These are phyloP conservation scores for Chunga burmeisteri DNA, from an alignment of 2,113 vertebrate genomes.

Conservation along the genomic window DNA sequence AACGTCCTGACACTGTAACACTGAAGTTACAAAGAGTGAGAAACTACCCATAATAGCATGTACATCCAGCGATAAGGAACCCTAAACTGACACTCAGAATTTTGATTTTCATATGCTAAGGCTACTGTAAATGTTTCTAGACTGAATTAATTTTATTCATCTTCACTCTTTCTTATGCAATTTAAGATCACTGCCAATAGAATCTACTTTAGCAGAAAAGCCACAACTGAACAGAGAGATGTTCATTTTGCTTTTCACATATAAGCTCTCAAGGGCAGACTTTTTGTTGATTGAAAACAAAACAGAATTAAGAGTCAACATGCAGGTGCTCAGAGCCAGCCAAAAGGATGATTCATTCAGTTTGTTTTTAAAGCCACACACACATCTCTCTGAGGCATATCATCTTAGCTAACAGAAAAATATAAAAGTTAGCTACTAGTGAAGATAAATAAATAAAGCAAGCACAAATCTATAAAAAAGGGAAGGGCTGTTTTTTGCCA, in stretches of 20 bases:
- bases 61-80: background rate
- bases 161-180: background rate
- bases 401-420: background rate
- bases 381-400: background rate
- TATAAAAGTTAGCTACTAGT: background rate
- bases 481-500: background rate
- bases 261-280: background rate
- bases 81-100: background rate
- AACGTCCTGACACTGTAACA: background rate
- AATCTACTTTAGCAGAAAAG: background rate
- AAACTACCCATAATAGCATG: background rate
- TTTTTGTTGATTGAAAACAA: background rate
- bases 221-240: background rate
- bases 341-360: slow-evolving; percentile 27
- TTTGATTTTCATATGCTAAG: background rate
- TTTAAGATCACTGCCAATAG: background rate
- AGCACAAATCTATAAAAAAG: background rate
- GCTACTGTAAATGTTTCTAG: background rate
- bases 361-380: background rate
- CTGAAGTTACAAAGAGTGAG: background rate
- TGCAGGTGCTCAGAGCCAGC: background rate
- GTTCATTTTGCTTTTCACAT: background rate
- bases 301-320: background rate
- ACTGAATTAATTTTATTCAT: background rate
- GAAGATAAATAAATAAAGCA: background rate